These are phyloP conservation scores for Equus quagga DNA, from an alignment of 2,113 vertebrate species.

Conservation along the genomic window DNA sequence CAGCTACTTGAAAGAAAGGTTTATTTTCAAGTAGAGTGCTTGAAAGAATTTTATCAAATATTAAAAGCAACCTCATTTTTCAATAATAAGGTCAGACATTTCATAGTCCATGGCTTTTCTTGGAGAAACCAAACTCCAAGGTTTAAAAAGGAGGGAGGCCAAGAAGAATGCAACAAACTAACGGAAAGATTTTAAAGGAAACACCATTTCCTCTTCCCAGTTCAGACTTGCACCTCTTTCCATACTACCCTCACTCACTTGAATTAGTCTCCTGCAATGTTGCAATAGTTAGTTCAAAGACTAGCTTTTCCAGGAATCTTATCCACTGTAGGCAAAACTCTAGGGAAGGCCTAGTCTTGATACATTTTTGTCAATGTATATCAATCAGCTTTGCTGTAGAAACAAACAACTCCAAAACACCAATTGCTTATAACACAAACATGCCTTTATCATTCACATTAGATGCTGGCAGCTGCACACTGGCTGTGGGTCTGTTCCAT, in stretches of 20 bases:
- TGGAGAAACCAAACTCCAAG: not conserved
- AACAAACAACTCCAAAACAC: constrained; percentile 35
- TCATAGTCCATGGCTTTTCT: not conserved
- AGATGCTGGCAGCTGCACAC: not conserved
- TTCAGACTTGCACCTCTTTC: not conserved
- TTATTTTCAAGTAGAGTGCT: not conserved
- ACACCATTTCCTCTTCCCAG: not conserved
- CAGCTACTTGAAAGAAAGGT: not conserved
- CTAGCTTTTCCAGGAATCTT: constrained; percentile 21
- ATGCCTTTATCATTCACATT: not conserved
- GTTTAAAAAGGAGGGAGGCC: not conserved
- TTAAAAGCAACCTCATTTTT: not conserved
- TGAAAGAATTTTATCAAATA: not conserved
- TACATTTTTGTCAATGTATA: constrained; percentile 42
- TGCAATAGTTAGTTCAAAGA: constrained; percentile 29
- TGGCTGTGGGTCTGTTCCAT: not conserved
- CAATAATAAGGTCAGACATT: not conserved
- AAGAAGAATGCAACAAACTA: not conserved
- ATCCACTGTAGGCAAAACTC: constrained; percentile 53
- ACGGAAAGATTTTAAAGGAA: not conserved
- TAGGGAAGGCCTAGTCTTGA: constrained; percentile 29
- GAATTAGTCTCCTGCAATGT: not conserved
- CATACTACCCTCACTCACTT: not conserved
- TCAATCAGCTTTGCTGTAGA: constrained; percentile 11
- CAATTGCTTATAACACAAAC: constrained; percentile 4